phyloP scores from a whole-genome alignment of 2,888 invertebrate genomes.

The Cheilosia vulpina region DNA sequence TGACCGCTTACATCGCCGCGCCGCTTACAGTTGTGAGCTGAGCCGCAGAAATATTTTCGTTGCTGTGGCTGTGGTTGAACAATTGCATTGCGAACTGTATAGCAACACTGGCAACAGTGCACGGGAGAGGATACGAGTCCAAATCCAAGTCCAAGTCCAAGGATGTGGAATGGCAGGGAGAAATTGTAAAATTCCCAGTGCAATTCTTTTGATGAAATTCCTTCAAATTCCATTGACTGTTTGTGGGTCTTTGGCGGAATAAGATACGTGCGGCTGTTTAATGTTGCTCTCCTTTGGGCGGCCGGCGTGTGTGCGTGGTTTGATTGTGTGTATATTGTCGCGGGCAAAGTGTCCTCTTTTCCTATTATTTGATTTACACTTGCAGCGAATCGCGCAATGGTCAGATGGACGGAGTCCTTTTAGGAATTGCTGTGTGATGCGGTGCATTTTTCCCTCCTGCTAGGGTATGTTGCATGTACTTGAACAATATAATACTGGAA shows the following conservation, averaged over 20 bases:
- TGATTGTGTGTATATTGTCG: constrained; percentile 20
- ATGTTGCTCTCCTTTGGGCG: neutral
- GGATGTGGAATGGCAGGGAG: constrained; percentile 60
- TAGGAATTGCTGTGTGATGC: neutral
- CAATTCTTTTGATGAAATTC: constrained; percentile 80
- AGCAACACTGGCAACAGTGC: constrained; percentile 9
- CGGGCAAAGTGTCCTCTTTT: constrained; percentile 25
- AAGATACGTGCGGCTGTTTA: constrained; percentile 19
- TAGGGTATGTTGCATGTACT: too few relatives aligned
- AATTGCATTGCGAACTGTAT: constrained; percentile 66
- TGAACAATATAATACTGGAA: too few relatives aligned
- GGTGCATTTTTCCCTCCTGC: neutral
- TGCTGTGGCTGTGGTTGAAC: constrained; percentile 51
- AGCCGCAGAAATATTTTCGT: constrained; percentile 46
- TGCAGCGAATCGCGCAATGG: neutral
- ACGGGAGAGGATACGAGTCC: neutral
- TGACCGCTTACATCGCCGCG: constrained; percentile 77
- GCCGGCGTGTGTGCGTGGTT: neutral
- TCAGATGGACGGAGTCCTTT: neutral
- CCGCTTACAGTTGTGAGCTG: constrained; percentile 44
- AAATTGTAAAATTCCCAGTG: constrained; percentile 79
- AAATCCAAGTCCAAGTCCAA: constrained; percentile 1
- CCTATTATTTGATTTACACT: constrained; percentile 61
- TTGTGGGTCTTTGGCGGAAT: constrained; percentile 70
- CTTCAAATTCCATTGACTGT: constrained; percentile 76